Evolutionary conservation across 2,797 vertebrate species (phyloP).

Genomic region (Hydrolagus colliei): DNA sequence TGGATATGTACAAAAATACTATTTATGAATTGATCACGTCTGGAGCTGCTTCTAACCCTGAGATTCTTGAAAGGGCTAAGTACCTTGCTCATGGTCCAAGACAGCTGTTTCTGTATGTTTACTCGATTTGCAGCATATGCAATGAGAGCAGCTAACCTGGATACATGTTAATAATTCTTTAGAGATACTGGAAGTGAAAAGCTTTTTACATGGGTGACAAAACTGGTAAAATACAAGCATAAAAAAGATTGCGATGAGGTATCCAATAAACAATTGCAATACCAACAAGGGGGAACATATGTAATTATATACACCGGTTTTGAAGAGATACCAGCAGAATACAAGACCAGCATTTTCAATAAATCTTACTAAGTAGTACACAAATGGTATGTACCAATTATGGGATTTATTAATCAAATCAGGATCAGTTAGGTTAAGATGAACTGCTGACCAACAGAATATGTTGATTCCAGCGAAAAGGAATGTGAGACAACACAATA

Average conservation of each 20-base stretch:
- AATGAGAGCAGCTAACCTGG: constrained; percentile 60
- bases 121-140: constrained; percentile 41
- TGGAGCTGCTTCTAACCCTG: constrained; percentile 54
- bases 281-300: constrained; percentile 76
- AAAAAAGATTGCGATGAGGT: constrained; percentile 76
- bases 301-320: constrained; percentile 75
- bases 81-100: constrained; percentile 42
- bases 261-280: constrained; percentile 76
- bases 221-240: constrained; percentile 96
- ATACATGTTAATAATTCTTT: constrained; percentile 70
- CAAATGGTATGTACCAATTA: constrained; percentile 78
- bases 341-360: constrained; percentile 80
- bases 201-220: constrained; percentile 86
- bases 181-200: constrained; percentile 77
- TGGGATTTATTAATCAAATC: constrained; percentile 91
- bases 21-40: constrained; percentile 53
- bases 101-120: constrained; percentile 45
- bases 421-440: constrained; percentile 79
- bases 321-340: constrained; percentile 82
- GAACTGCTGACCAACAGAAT: constrained; percentile 97
- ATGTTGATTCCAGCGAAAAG: constrained; percentile 93
- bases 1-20: background rate
- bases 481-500: constrained; percentile 84
- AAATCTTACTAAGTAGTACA: constrained; percentile 85
- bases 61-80: constrained; percentile 42